Conservation (phyloP, 2,113 vertebrate genomes). For the Peromyscus californicus region DNA sequence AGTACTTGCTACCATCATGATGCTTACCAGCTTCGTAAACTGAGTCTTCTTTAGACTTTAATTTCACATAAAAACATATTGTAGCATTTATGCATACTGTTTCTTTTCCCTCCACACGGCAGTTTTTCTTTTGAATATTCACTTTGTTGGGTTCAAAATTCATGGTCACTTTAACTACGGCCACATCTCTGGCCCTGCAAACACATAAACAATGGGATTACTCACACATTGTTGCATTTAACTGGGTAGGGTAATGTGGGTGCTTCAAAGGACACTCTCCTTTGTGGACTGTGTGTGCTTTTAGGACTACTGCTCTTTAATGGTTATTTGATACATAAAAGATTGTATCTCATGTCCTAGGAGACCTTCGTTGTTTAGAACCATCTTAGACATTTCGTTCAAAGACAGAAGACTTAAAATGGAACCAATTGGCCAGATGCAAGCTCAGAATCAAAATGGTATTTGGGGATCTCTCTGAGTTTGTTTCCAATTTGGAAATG, state of each 20-base stretch:
- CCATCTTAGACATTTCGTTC: not conserved
- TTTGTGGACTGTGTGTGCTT: accelerated
- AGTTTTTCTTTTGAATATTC: constrained; percentile 95
- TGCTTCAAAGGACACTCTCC: accelerated
- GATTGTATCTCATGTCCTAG: not conserved
- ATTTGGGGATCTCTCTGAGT: not conserved
- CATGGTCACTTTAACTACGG: constrained; percentile 93
- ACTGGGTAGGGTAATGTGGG: not conserved
- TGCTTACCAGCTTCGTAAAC: constrained; percentile 88
- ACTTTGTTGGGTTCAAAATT: constrained; percentile 93
- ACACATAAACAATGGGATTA: constrained; percentile 2
- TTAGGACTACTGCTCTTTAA: not conserved
- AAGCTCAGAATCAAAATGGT: not conserved
- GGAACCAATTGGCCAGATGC: not conserved
- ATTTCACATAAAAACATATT: constrained; percentile 91
- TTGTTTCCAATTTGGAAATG: not conserved
- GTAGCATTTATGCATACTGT: constrained; percentile 91
- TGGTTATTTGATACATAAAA: not conserved
- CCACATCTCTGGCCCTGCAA: constrained; percentile 96
- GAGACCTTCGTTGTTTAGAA: not conserved
- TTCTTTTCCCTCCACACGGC: constrained; percentile 86
- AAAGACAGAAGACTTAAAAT: not conserved
- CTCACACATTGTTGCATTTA: not conserved
- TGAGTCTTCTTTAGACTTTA: constrained; percentile 91
- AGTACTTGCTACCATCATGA: not conserved